Conservation (phyloP, 1,140 invertebrate genomes). For the Galleria mellonella region DNA sequence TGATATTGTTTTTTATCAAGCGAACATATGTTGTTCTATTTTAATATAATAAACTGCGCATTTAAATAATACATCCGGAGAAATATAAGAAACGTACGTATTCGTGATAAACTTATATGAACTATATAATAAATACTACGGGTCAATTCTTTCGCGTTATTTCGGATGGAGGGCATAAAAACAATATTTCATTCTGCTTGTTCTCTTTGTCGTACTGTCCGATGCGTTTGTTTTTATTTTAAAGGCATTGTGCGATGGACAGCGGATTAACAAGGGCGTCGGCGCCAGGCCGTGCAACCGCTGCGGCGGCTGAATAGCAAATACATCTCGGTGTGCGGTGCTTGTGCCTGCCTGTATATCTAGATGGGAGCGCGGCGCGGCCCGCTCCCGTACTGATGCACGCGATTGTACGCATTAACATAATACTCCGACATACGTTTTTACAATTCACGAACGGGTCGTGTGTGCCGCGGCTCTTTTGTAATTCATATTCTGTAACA, state of each 20-base stretch:
- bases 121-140: too few species aligned
- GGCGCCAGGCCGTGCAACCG: constrained; percentile 38
- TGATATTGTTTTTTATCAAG: too few species aligned
- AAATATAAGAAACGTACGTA: too few species aligned
- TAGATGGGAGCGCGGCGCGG: constrained; percentile 23
- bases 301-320: constrained; percentile 42
- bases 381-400: constrained; percentile 13
- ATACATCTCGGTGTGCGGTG: constrained; percentile 38
- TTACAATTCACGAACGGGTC: constrained; percentile 15
- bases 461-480: constrained; percentile 9
- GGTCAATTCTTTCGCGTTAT: constrained; percentile 3
- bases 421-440: constrained; percentile 16
- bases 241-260: constrained; percentile 39
- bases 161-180: constrained; percentile 21
- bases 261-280: constrained; percentile 52
- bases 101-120: too few species aligned
- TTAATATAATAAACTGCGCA: too few species aligned
- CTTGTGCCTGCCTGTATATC: constrained; percentile 17
- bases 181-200: constrained; percentile 11
- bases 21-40: too few species aligned
- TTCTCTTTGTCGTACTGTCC: neutral
- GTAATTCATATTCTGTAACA: constrained; percentile 16
- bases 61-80: too few species aligned
- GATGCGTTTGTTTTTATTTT: constrained; percentile 28
- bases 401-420: constrained; percentile 31